Base-by-base conservation (phyloP, 2,797 vertebrate genomes). In the Epinephelus malabaricus region DNA sequence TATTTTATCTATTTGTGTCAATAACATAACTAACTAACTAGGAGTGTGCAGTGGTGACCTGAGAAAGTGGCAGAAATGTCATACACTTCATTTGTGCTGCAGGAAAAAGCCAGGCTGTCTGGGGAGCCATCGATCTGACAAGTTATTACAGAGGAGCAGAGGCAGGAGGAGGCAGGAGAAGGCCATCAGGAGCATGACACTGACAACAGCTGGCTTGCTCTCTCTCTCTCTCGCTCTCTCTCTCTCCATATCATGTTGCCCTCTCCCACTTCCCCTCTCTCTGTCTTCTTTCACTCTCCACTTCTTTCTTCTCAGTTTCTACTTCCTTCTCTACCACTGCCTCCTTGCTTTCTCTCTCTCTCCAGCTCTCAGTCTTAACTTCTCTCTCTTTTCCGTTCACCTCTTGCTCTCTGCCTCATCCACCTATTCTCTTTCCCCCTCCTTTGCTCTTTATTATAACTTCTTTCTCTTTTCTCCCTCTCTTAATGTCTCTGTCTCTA, bases 81-180 rank as follows among this genome's bases (percentile, higher is more conserved):
- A 94, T 82, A 86, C 81, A 77, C 90, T 88, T 93, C 89, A 90
- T 92, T 91, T 92, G 86, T 76, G 76, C 18, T 17, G 81, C 88
- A 78, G 89, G 76, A 86, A 91, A 90, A 93, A 88, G 83, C 49
- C 50, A 18, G 30, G 74, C 84, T 90, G 86, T 84, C 86, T 60
- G 60, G 85, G 90, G 90, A 93, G 83, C 74, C 82, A 91, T 94
- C 92, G 86, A 95, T 95, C 93, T 94, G 95, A 96, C 95, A 93
- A 93, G 93, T 94, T 93, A 95, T 94, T 94, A 94, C 90, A 92
- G 89, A 84, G 81, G 69, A 84, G 90, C 75, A 68, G 88, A 88
- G 83, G 87, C 82, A 85, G 82, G 73, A 73, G 82, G 81, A 53
- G 68, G 60, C 75, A 79, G 88, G 78, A 77, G 88, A 30, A 30